phyloP scores from a whole-genome alignment of 1,140 invertebrate genomes.

The Aphis craccivora region DNA sequence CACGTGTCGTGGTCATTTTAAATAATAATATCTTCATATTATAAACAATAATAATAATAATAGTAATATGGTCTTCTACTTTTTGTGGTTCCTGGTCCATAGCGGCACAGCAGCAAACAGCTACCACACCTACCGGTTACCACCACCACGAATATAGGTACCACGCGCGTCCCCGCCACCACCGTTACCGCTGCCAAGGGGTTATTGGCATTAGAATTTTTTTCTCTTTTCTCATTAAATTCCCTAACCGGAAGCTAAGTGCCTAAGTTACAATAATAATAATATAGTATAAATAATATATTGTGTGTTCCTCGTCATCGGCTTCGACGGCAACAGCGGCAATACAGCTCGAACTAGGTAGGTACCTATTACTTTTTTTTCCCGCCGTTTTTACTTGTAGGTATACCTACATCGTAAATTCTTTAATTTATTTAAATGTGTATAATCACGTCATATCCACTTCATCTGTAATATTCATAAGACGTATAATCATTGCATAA shows the following conservation, averaged over 20 bases:
- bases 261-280: not conserved
- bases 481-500: not conserved
- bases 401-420: not conserved
- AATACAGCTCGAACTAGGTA: not conserved
- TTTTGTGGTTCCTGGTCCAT: not conserved
- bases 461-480: not conserved
- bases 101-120: not conserved
- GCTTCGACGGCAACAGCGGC: not conserved
- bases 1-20: not conserved
- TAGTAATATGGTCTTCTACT: not conserved
- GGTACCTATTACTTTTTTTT: not conserved
- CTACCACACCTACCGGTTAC: not conserved
- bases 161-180: not conserved
- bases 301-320: not conserved
- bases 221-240: slow-evolving; percentile 2
- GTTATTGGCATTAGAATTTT: slow-evolving; percentile 4
- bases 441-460: not conserved
- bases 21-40: not conserved
- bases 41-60: not conserved
- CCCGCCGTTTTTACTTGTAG: not conserved
- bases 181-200: not conserved
- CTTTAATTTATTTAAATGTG: not conserved
- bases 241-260: not conserved
- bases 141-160: slow-evolving; percentile 1
- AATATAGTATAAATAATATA: slow-evolving; percentile 20